A percentile compares a stretch with the other conserved stretches of the same genome.
Conservation (phyloP, 2,888 invertebrate species). For the Tolmerus cingulatus region DNA sequence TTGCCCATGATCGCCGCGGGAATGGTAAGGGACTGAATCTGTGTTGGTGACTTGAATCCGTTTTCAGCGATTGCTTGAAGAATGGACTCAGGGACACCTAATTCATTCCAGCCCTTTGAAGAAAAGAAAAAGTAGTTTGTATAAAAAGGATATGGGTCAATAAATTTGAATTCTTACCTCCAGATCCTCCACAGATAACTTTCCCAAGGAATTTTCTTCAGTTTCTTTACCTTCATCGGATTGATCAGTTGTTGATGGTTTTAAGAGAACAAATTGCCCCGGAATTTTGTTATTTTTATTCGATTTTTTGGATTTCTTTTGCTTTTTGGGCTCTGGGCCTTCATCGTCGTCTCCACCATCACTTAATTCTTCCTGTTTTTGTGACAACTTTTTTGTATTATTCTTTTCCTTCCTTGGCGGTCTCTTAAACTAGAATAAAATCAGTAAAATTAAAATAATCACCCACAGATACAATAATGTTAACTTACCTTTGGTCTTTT, state of each 20-base stretch:
- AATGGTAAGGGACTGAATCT: conserved; percentile 83
- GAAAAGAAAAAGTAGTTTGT: neutral
- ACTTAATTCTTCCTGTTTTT: conserved; percentile 48
- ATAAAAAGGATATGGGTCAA: neutral
- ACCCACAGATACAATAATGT: neutral
- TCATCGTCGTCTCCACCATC: conserved; percentile 39
- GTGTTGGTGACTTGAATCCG: conserved; percentile 83
- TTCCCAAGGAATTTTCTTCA: conserved; percentile 41
- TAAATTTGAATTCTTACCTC: conserved; percentile 50
- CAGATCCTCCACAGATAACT: conserved; percentile 50
- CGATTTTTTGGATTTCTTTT: conserved; percentile 47
- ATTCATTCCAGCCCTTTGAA: conserved; percentile 70
- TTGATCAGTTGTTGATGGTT: conserved; percentile 53
- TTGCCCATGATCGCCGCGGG: conserved; percentile 85
- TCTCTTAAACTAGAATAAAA: conserved; percentile 51
- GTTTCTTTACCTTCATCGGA: conserved; percentile 50
- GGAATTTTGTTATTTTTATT: conserved; percentile 14
- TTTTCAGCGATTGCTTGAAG: conserved; percentile 77
- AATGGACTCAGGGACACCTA: conserved; percentile 72
- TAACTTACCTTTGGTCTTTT: conserved; percentile 59
- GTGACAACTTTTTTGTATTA: neutral
- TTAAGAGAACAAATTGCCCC: conserved; percentile 55
- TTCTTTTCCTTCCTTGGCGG: conserved; percentile 52
- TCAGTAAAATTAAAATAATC: neutral
- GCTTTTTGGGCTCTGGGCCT: conserved; percentile 46